Conservation (phyloP, 2,888 invertebrate genomes). For the Agrotis exclamationis region DNA sequence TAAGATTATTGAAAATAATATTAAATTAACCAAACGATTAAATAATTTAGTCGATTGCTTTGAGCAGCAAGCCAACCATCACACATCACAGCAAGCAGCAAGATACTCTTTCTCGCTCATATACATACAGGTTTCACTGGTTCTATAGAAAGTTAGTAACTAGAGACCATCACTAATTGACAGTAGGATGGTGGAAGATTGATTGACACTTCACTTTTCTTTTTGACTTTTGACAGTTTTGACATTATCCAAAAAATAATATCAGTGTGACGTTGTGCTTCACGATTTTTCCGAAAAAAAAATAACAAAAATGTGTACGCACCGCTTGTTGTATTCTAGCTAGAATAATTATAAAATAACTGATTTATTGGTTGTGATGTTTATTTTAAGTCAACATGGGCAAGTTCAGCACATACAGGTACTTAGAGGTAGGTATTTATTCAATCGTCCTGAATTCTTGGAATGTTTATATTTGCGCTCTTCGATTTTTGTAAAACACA, state of each 20-base stretch:
- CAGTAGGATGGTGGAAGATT: neutral
- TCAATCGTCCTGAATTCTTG: constrained; percentile 1
- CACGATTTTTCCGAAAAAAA: constrained; percentile 18
- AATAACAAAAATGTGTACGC: constrained; percentile 44
- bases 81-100: neutral
- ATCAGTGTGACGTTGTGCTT: constrained; percentile 18
- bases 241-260: constrained; percentile 37
- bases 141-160: constrained; percentile 14
- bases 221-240: constrained; percentile 26
- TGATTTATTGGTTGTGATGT: constrained; percentile 82
- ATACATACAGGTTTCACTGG: neutral
- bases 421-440: constrained; percentile 85
- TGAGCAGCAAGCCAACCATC: too few species aligned
- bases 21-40: neutral
- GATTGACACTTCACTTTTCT: constrained; percentile 1
- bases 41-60: constrained; percentile 33
- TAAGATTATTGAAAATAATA: constrained; percentile 16
- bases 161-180: constrained; percentile 3
- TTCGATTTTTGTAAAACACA: neutral
- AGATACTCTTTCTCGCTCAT: constrained; percentile 1
- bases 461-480: constrained; percentile 30
- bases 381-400: constrained; percentile 86
- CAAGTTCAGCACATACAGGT: constrained; percentile 90
- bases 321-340: constrained; percentile 31
- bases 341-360: constrained; percentile 38